A percentile compares a stretch with the other conserved stretches of the same genome.
phyloP scores from a whole-genome alignment of 92 coral and sea anemone species.

The Siderastrea radians region DNA sequence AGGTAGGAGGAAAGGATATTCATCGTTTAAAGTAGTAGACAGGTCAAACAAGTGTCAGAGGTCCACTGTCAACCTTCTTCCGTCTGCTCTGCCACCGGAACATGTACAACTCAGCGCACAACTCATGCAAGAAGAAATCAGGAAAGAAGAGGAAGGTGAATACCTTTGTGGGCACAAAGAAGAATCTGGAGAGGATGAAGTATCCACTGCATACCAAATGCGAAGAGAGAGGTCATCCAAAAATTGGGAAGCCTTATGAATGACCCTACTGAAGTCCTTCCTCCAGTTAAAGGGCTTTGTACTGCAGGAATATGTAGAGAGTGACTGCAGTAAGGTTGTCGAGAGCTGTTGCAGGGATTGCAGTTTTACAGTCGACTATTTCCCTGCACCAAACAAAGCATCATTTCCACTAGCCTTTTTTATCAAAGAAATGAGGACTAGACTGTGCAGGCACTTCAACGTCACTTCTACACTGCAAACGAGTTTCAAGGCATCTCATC shows the following conservation, averaged over 20 bases:
- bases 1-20: conserved; percentile 12
- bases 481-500: background rate
- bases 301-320: background rate
- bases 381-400: conserved; percentile 9
- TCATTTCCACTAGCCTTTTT: conserved; percentile 1
- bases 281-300: background rate
- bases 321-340: background rate
- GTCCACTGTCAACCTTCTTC: background rate
- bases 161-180: background rate
- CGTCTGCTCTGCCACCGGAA: too few species aligned
- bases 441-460: too few species aligned
- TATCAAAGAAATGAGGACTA: too few species aligned
- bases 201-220: background rate
- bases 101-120: too few species aligned
- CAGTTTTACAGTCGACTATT: background rate
- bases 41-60: background rate
- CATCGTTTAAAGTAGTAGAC: conserved; percentile 7
- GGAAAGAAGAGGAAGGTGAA: too few species aligned
- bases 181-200: background rate
- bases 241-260: conserved; percentile 5
- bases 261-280: background rate
- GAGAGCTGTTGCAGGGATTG: conserved; percentile 12
- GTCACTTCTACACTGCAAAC: background rate
- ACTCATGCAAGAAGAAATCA: too few species aligned
- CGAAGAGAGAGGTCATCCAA: background rate